Evolutionary conservation across 1,140 invertebrate species (phyloP).

Genomic region (Berghia stephanieae): DNA sequence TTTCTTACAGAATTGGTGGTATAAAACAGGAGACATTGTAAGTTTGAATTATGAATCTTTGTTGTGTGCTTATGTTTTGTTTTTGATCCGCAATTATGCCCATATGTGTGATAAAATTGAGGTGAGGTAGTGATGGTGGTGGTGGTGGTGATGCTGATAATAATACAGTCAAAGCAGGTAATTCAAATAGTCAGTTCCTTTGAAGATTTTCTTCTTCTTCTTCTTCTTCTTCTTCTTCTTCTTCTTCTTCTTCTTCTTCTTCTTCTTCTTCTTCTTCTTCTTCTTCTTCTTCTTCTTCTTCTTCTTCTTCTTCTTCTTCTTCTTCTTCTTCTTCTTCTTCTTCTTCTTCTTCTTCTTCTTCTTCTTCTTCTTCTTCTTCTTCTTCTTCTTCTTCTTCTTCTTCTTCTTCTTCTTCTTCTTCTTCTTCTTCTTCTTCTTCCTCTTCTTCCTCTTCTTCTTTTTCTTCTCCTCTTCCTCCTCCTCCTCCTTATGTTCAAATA

Average conservation of each 20-base stretch:
- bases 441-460: background rate
- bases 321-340: background rate
- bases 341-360: background rate
- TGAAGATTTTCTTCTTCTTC: background rate
- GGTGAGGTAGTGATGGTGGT: background rate
- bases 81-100: background rate
- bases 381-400: background rate
- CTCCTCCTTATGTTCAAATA: background rate
- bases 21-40: constrained; percentile 54
- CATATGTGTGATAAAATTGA: background rate
- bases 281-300: background rate
- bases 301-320: background rate
- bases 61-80: background rate
- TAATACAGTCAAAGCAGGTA: background rate
- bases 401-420: background rate
- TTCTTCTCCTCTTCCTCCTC: background rate
- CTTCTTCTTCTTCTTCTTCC: background rate
- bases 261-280: background rate
- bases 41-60: constrained; percentile 18
- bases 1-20: constrained; percentile 59
- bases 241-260: background rate
- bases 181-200: background rate
- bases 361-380: background rate
- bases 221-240: background rate
- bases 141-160: too few relatives aligned